Base-by-base conservation (phyloP, 1,140 invertebrate species). In the Asobara japonica region DNA sequence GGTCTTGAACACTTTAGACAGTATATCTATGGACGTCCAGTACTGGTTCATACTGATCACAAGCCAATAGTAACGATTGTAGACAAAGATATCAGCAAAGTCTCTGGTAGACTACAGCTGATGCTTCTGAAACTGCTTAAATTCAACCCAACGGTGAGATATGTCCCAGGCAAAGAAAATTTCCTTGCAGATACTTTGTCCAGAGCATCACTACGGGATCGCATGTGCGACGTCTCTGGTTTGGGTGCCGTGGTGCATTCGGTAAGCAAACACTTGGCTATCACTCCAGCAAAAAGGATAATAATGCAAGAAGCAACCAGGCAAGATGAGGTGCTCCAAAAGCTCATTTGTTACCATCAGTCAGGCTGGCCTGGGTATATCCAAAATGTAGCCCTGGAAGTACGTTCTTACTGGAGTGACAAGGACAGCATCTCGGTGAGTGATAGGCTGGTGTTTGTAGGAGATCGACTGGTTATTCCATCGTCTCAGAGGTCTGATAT, bases 41-140 rank as follows among this genome's bases (percentile, higher is more conserved):
- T 33, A 6, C 5, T 33, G 4, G 31, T 33, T 6, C 5, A 33
- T 4, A 33, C 31, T 6, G 31, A 33, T 33, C 31, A 33, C 10
- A 33, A 33, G 10, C 31, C 31, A 6, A 6, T 33, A 33, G 31
- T 74, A 27, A 27, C 36, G 22, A 86, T 89, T 64, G 76, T 83
- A 30, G 80, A 79, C 66, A 89, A 88, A 75, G 78, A 79, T 13
- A 73, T 88, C 22, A 25, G 79, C 48, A 77, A 82, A 27, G 81
- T 83, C 20, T 82, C 84, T 3, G 73, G 79, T 10, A 68, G 88
- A 66, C 74, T 90, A 30, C 81, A 89, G 76, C 65, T 82, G 13
- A 87, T 89, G 82, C 48, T 87, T n/a, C 67, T 89, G 5, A 75
- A 78, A 60, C 61, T 89, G 16, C 83, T 84, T 60, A 41, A 76